A percentile compares a stretch with the other conserved stretches of the same genome.
Conservation (phyloP, 1,140 invertebrate species). For the Oscheius sp. region DNA sequence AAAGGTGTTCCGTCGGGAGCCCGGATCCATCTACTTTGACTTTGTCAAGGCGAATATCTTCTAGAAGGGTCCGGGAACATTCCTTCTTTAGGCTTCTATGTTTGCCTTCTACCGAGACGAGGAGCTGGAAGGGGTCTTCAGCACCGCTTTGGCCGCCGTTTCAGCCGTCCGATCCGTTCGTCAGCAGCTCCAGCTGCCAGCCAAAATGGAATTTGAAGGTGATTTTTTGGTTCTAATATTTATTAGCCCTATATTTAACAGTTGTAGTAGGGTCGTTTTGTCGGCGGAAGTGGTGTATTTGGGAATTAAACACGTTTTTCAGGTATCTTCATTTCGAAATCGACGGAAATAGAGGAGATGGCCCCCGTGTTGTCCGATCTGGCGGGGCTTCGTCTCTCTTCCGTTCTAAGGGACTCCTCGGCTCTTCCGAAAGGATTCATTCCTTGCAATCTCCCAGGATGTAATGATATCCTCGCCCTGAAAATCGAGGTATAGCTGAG, state of each 20-base stretch:
- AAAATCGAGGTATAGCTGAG: conserved; percentile 17
- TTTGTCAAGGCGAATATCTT: conserved; percentile 13
- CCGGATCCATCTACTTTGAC: conserved; percentile 24
- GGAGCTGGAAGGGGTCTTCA: conserved; percentile 10
- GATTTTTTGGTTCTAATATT: no score
- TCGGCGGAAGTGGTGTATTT: not conserved
- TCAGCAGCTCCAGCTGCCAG: conserved; percentile 7
- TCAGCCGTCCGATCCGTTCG: conserved; percentile 13
- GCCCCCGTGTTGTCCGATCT: not conserved
- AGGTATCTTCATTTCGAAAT: not conserved
- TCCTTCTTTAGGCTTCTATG: conserved; percentile 7
- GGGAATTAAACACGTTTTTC: not conserved
- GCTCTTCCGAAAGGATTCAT: not conserved
- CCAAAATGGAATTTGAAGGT: conserved; percentile 13
- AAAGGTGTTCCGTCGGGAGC: conserved; percentile 16
- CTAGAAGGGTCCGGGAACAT: not conserved
- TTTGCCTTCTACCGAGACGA: conserved; percentile 17
- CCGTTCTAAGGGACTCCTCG: not conserved
- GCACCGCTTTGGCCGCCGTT: not conserved
- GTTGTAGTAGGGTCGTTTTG: no score
- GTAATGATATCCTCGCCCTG: conserved; percentile 16
- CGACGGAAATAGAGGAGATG: not conserved
- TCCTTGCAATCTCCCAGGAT: conserved; percentile 15
- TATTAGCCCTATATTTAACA: no score
- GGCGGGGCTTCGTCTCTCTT: not conserved